Percentiles rank a stretch among this genome's conserved stretches.
phyloP scores from a whole-genome alignment of 2,113 vertebrate genomes.

The Chlorodrepanis virens region DNA sequence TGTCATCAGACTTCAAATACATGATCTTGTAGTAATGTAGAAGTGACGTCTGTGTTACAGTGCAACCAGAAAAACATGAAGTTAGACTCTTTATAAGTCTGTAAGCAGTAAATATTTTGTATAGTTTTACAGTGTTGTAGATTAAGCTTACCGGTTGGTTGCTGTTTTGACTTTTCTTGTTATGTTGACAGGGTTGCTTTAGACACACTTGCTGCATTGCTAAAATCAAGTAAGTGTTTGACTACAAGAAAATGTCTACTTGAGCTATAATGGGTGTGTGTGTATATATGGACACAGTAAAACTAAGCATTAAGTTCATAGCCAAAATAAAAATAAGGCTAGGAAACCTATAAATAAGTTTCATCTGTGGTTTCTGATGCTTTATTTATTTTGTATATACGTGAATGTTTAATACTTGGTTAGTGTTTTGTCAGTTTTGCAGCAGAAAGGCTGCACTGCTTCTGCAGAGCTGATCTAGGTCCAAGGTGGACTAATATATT shows the following conservation, averaged over 20 bases:
- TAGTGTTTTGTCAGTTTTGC: not conserved
- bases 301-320: not conserved
- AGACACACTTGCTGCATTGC: constrained; percentile 93
- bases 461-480: not conserved
- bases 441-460: not conserved
- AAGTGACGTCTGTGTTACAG: not conserved
- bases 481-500: not conserved
- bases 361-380: not conserved
- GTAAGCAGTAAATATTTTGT: constrained; percentile 9
- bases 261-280: not conserved
- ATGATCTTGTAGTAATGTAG: not conserved
- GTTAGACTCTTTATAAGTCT: constrained; percentile 8
- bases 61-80: not conserved
- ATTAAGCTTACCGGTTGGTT: constrained; percentile 68
- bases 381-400: not conserved
- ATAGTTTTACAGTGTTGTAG: constrained; percentile 45
- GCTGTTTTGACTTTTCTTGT: constrained; percentile 71
- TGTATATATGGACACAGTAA: not conserved
- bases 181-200: constrained; percentile 90
- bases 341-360: not conserved
- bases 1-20: not conserved
- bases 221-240: constrained; percentile 96
- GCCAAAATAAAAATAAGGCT: not conserved
- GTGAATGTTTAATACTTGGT: not conserved
- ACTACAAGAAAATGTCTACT: constrained; percentile 48